These are phyloP conservation scores for Melitaea cinxia DNA, from an alignment of 1,140 invertebrate species.

Conservation along the genomic window DNA sequence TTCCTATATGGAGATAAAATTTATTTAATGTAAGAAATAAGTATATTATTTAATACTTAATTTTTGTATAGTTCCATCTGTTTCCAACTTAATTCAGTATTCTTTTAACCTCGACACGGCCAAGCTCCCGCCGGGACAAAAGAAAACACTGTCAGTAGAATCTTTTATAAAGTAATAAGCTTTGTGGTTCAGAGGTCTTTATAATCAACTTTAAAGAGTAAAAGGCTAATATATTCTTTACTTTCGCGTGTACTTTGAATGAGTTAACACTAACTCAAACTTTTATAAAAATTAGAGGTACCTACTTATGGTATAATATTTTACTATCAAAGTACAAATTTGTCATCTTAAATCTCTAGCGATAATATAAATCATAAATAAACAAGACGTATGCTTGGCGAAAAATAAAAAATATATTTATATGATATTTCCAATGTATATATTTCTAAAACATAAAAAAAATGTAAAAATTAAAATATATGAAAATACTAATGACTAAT, in stretches of 20 bases:
- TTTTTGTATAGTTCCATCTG: not conserved
- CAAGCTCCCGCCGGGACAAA: conserved; percentile 1
- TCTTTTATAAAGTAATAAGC: conserved; percentile 20
- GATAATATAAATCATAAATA: no score
- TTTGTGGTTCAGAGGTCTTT: conserved; percentile 13
- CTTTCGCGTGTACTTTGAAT: not conserved
- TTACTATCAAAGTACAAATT: no score
- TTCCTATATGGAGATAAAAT: no score
- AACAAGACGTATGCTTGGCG: no score
- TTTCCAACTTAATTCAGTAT: not conserved
- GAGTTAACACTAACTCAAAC: not conserved
- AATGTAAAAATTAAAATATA: no score
- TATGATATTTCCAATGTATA: no score
- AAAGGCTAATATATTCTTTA: not conserved
- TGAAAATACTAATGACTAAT: no score
- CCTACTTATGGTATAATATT: no score
- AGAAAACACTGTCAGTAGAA: conserved; percentile 11
- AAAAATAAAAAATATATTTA: no score
- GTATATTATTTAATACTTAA: not conserved
- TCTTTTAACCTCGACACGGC: conserved; percentile 13
- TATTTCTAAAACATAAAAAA: no score
- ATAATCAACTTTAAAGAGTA: conserved; percentile 5
- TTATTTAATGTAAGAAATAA: no score
- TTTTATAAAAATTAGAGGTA: not conserved
- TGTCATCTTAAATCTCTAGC: no score